Evolutionary conservation across 2,113 vertebrate genomes (phyloP), one percentile per base, ranked within the genome.

Genomic region (Corynorhinus townsendii): DNA sequence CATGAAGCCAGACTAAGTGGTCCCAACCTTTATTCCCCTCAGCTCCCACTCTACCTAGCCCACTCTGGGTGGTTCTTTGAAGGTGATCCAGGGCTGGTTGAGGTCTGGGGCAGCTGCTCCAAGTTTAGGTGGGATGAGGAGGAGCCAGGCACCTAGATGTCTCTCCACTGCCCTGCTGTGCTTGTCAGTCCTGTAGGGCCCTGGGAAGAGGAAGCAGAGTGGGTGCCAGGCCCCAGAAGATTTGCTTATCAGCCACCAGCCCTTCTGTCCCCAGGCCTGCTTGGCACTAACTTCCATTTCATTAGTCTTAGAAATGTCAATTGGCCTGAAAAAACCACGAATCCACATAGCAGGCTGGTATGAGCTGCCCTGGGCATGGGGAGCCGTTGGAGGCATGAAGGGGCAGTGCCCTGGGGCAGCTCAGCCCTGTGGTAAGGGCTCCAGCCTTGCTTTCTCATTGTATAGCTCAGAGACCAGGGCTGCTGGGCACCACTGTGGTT

Each of bases 211-310:
- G 52, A 73, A 56, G 54, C 22, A 35, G 59, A 4, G 26, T 28
- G 38, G 73, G 59, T 62, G 52, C 85, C 81, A 90, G 89, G 43
- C 35, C 77, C 66, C 35, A 19, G 30, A 38, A 69, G 73, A 69
- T 56, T 4, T 56, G 30, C 77, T 88, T 90, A 85, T 92, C 28
- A 83, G 77, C 95, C 1, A 0, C 85, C 73, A 73, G 62, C 45
- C 66, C 83, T 72, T 24, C 30, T 69, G 83, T 64, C 91, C 93
- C 54, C 11, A 35, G 56, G 82, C 86, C 75, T 66, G 76, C 76
- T 82, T 96, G 93, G 84, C 84, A 81, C 69, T 72, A 40, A 43
- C 89, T 97, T 95, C 80, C 54, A 62, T 87, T 83, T 91, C 75
- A 89, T 92, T 75, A 91, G 79, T 66, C 83, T 62, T 4, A 11